Percentiles rank a stretch among this genome's conserved stretches.
Conservation (phyloP, 1,140 invertebrate genomes). For the Hypsibius dujardini region DNA sequence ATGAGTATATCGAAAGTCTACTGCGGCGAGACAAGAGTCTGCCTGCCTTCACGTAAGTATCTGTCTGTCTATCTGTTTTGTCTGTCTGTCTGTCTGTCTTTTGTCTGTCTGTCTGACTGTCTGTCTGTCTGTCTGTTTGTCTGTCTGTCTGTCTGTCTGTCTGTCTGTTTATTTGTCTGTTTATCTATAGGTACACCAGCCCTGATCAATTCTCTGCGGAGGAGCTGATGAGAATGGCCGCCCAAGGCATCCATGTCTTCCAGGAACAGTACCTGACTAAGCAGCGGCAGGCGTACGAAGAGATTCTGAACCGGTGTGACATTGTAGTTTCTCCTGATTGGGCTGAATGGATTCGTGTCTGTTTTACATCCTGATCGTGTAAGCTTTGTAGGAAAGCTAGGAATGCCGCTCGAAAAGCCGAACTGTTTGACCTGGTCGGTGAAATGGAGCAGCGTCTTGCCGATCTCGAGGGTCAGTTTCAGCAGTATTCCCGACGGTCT, state of each 20-base stretch:
- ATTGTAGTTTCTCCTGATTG: too few species aligned
- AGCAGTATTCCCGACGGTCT: too few species aligned
- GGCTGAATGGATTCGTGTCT: too few species aligned
- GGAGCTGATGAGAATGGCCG: not conserved
- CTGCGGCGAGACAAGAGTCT: not conserved
- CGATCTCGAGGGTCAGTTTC: too few species aligned
- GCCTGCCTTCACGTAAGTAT: not conserved
- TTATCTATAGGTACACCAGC: not conserved
- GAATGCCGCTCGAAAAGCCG: too few species aligned
- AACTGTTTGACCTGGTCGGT: too few species aligned
- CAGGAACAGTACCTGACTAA: not conserved
- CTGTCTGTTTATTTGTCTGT: not conserved
- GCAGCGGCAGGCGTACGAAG: not conserved
- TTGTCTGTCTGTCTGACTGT: too few species aligned
- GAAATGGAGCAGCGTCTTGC: too few species aligned
- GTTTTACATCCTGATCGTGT: too few species aligned
- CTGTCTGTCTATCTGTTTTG: not conserved
- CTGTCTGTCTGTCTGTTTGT: not conserved
- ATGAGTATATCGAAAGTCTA: not conserved
- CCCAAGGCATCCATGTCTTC: not conserved
- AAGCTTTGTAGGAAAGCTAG: too few species aligned
- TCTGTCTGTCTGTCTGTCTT: not conserved
- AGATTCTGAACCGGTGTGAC: not conserved
- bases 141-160: not conserved
- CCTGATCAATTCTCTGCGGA: slow-evolving; percentile 7